A percentile compares a stretch with the other conserved stretches of the same genome.
phyloP scores from a whole-genome alignment of 2,888 invertebrate species.

The Eilema depressum region DNA sequence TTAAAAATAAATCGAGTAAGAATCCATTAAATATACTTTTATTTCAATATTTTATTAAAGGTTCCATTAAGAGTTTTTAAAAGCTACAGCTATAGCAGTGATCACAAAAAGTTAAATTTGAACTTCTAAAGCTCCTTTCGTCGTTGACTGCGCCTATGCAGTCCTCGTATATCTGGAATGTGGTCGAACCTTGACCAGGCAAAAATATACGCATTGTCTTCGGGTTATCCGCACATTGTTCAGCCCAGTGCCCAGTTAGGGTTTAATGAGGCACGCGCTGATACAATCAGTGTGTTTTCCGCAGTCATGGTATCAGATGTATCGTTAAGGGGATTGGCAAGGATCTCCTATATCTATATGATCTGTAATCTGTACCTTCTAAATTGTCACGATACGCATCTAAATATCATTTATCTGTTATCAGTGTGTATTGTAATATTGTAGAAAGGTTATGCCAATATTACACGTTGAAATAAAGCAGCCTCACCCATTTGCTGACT shows the following conservation, averaged over 20 bases:
- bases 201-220: not conserved
- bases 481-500: not conserved
- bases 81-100: too few relatives aligned
- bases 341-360: too few relatives aligned
- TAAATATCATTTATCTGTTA: not conserved
- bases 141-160: not conserved
- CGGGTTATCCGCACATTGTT: not conserved
- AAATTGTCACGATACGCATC: not conserved
- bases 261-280: not conserved
- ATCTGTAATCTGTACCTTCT: not conserved
- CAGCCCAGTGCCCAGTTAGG: not conserved
- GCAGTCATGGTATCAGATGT: not conserved
- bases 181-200: not conserved
- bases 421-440: not conserved
- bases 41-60: too few relatives aligned
- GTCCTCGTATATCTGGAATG: not conserved
- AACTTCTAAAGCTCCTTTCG: not conserved
- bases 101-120: too few relatives aligned
- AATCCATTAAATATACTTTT: too few relatives aligned
- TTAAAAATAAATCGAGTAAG: too few relatives aligned
- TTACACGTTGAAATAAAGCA: too few relatives aligned
- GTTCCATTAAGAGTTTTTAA: too few relatives aligned
- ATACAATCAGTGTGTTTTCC: not conserved
- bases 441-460: not conserved
- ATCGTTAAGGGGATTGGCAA: not conserved